A percentile compares a stretch with the other conserved stretches of the same genome.
Conservation (phyloP, 2,113 vertebrate species). For the Jaculus jaculus region DNA sequence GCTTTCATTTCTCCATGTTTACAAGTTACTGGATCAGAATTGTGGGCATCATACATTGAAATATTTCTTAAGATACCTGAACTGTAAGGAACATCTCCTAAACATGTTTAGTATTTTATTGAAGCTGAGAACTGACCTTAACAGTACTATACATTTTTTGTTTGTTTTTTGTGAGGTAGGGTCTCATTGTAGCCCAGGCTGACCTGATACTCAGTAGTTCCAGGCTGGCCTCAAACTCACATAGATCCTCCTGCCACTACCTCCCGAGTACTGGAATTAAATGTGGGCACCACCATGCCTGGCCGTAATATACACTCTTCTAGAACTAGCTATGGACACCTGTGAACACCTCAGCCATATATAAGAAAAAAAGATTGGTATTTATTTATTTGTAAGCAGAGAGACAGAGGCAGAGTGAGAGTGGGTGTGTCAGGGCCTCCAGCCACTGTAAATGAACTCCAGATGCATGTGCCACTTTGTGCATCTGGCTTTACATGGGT, state of each 20-base stretch:
- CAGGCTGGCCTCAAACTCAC: too few species aligned
- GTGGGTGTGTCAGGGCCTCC: too few species aligned
- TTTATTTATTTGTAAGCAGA: not conserved
- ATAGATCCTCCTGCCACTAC: too few species aligned
- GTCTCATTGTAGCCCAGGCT: too few species aligned
- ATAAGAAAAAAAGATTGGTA: not conserved
- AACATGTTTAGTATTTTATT: slow-evolving; percentile 21
- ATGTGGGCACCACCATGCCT: too few species aligned
- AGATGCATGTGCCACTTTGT: too few species aligned
- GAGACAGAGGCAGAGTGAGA: not conserved
- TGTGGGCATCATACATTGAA: not conserved
- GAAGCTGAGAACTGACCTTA: not conserved
- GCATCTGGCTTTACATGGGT: too few species aligned
- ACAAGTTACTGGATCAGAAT: not conserved
- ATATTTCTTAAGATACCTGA: not conserved
- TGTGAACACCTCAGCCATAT: not conserved
- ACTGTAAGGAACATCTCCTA: not conserved
- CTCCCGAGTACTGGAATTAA: too few species aligned
- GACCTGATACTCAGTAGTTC: too few species aligned
- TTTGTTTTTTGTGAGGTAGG: too few species aligned
- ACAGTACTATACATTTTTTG: not conserved
- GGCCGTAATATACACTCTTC: not conserved
- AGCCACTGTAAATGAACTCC: too few species aligned
- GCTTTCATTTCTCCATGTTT: slow-evolving; percentile 30
- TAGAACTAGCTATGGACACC: not conserved